Evolutionary conservation across 2,113 vertebrate species (phyloP), one percentile per base, ranked within the genome.

Genomic region (Bombycilla garrulus): DNA sequence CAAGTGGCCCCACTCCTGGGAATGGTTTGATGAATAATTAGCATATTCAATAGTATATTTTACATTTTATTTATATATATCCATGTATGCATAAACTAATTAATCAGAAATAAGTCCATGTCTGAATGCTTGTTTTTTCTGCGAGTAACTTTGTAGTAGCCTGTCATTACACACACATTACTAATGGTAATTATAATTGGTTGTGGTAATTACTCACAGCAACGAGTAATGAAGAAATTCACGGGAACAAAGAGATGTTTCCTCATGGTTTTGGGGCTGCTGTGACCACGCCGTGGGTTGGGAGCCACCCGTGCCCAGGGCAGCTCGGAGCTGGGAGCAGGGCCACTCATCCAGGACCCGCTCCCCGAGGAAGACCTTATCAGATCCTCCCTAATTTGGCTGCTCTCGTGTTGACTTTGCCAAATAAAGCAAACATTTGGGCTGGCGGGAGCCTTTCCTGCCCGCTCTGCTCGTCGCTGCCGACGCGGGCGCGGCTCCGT

Each of bases 371-470:
- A 29, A 11, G 83, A 15, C 4, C 3, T 96, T 79, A 66, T 85
- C 73, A 23, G 78, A 89, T 84, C 92, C 73, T 87, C 53, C 84
- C 61, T 17, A 7, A 10, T 62, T 87, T 89, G 90, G 87, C 96
- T 21, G 61, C 81, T 94, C 78, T 83, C 2, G 31, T 64, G 25
- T 80, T 73, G 80, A 61, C 91, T 72, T 61, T 4, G 40, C 92
- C 94, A 83, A 92, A 69, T 31, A 28, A 87, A 97, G 33, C 81
- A 74, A 79, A 90, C 31, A 3, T 57, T 80, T 90, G 70, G 64
- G 78, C 57, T 71, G 22, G 44, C 5, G 1, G 40, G 51, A 89
- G 51, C 82, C 3, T 6, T 38, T 69, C 77, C 79, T 56, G 44
- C 50, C 76, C 20, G 15, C 77, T 54, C 86, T 21, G 15, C 35